These are phyloP conservation scores for Drosophila melanica DNA, from an alignment of 1,140 invertebrate genomes.

Conservation along the genomic window DNA sequence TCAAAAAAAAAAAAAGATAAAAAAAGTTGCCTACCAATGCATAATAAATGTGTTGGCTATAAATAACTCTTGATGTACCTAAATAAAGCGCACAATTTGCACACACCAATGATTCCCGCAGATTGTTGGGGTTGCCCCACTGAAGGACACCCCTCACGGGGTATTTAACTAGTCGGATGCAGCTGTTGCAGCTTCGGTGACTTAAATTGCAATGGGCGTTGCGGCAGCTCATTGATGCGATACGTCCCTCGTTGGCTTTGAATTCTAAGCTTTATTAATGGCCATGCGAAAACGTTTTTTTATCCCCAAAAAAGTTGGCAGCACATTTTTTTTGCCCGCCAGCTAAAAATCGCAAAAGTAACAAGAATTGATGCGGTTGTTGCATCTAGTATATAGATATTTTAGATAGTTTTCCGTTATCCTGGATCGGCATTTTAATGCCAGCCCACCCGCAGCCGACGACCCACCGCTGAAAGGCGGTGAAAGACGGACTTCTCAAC, in stretches of 20 bases:
- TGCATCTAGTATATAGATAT: background rate
- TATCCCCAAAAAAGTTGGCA: slow-evolving; percentile 32
- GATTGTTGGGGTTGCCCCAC: too few relatives aligned
- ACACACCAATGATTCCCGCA: too few relatives aligned
- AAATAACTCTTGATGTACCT: too few relatives aligned
- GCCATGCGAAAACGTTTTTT: background rate
- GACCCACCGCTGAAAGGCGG: background rate
- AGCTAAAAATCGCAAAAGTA: background rate
- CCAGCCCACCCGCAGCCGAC: background rate
- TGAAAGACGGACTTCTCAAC: background rate
- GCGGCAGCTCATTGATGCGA: slow-evolving; percentile 55
- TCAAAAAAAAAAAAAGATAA: too few relatives aligned
- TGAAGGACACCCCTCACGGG: background rate
- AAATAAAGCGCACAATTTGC: too few relatives aligned
- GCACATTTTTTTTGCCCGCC: slow-evolving; percentile 46
- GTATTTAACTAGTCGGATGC: background rate
- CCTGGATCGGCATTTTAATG: background rate
- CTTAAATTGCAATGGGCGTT: slow-evolving; percentile 43
- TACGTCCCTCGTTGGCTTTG: slow-evolving; percentile 34
- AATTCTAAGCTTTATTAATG: slow-evolving; percentile 65
- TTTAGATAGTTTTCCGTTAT: background rate
- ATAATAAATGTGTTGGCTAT: too few relatives aligned
- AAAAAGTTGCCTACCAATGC: too few relatives aligned
- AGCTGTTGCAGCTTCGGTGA: background rate
- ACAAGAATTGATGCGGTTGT: background rate